A percentile compares a stretch with the other conserved stretches of the same genome.
Conservation (phyloP, 2,113 vertebrate species). For the Psilopsiagon aurifrons region DNA sequence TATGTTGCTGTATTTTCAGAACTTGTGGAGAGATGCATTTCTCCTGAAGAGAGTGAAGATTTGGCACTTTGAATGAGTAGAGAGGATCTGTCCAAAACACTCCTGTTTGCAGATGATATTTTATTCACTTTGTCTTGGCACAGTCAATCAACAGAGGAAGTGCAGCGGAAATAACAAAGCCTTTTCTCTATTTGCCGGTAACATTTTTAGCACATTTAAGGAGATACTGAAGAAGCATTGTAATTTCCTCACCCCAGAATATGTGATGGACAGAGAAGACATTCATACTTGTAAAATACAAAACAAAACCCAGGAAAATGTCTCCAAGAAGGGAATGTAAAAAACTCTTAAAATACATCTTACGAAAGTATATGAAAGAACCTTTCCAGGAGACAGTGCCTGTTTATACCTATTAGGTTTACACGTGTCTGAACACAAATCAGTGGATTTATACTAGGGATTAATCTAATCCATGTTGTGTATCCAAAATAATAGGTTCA, state of each 20-base stretch:
- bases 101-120: conserved; percentile 10
- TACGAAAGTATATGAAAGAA: not conserved
- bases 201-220: not conserved
- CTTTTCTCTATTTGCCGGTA: conserved; percentile 5
- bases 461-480: not conserved
- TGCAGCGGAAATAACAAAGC: conserved; percentile 13
- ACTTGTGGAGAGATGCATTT: not conserved
- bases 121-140: conserved; percentile 28
- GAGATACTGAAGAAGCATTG: conserved; percentile 23
- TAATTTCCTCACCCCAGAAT: conserved; percentile 19
- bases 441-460: not conserved
- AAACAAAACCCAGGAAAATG: not conserved
- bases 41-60: not conserved
- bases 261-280: not conserved
- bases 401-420: not conserved
- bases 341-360: not conserved
- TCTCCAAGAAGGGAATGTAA: not conserved
- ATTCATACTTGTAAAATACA: not conserved
- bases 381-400: not conserved
- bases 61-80: not conserved
- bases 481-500: conserved; percentile 5
- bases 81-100: not conserved
- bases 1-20: not conserved
- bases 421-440: not conserved
- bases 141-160: conserved; percentile 10